Percentiles rank a stretch among this genome's conserved stretches.
These are phyloP conservation scores for Bactericera cockerelli DNA, from an alignment of 1,140 invertebrate genomes.

Conservation along the genomic window DNA sequence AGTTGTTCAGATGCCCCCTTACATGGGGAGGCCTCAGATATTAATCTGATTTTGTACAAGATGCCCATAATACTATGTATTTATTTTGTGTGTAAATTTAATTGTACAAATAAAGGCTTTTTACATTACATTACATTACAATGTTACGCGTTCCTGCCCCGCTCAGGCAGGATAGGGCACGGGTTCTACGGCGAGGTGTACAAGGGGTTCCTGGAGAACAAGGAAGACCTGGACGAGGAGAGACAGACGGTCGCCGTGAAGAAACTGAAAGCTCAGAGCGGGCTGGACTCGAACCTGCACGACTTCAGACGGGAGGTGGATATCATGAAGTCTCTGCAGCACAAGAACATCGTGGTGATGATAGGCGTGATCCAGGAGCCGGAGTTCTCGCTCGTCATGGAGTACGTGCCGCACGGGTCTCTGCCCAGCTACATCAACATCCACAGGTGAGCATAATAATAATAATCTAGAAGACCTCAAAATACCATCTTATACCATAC, in stretches of 20 bases:
- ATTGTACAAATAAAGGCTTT: too few relatives aligned
- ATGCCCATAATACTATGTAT: too few relatives aligned
- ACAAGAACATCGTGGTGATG: constrained; percentile 76
- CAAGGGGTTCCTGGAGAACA: constrained; percentile 39
- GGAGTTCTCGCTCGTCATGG: constrained; percentile 69
- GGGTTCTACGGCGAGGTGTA: constrained; percentile 59
- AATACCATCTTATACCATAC: too few relatives aligned
- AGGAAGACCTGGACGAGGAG: constrained; percentile 30
- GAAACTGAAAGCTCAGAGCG: constrained; percentile 36
- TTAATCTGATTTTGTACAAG: too few relatives aligned
- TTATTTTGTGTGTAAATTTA: too few relatives aligned
- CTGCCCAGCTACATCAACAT: constrained; percentile 61
- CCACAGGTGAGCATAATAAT: constrained; percentile 30
- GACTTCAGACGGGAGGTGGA: constrained; percentile 55
- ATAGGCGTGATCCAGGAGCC: constrained; percentile 61
- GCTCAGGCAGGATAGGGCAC: constrained; percentile 22
- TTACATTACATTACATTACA: too few relatives aligned
- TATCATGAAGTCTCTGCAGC: constrained; percentile 65
- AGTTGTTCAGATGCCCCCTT: too few relatives aligned
- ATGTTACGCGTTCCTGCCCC: too few relatives aligned
- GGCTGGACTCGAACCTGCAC: constrained; percentile 27
- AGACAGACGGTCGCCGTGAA: constrained; percentile 52
- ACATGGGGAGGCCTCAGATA: too few relatives aligned
- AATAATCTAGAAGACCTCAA: too few relatives aligned
- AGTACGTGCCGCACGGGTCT: constrained; percentile 66